Evolutionary conservation across 37 sponge, comb jelly and placozoan genomes (phyloP), one percentile per base, ranked within the genome.

Genomic region (Halichondria panicea): DNA sequence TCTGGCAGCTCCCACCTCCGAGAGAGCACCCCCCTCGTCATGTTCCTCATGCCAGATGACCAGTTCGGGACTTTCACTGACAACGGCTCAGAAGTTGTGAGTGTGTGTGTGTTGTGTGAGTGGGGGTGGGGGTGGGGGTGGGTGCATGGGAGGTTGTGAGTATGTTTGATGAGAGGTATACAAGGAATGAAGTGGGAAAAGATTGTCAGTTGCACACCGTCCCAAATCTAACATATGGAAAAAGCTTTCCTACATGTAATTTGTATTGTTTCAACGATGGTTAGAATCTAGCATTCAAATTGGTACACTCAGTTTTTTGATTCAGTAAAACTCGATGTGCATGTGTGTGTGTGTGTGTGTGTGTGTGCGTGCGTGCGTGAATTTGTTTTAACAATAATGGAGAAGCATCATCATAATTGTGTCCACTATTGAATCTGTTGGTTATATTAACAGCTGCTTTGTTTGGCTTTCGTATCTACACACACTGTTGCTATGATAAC

Each of bases 21-120:
- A 1, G n/a, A 38, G 15, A 27, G 33, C 0, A 61, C 35, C 36
- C 32, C 71, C 33, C 62, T 84, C 33, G 38, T 75, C 40, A 13
- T 19, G 22, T 78, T 70, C 55, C 73, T 59, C 66, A 69, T 68
- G 60, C 70, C 63, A 13, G 70, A 53, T 38, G 56, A 68, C 25
- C 53, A 75, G 61, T 74, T 78, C 38, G 87, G 72, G 11, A 68
- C 45, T 24, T 71, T 77, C n/a, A 19, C 28, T 24, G 9, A 66
- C 33, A 63, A 71, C 28, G 71, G 58, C 39, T 70, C 78, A 0
- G 63, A 76, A 60, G 63, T 78, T n/a, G 69, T 78, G 55, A 56
- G 79, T 37, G 24, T 63, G 24, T 67, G 1, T 28, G 75, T 39
- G 46, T 40, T n/a, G 45, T 27, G 28, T 33, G 43, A 32, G 43